Percentiles rank a stretch among this genome's conserved stretches.
These are phyloP conservation scores for Himalopsyche phryganea DNA, from an alignment of 1,140 invertebrate species.

Conservation along the genomic window DNA sequence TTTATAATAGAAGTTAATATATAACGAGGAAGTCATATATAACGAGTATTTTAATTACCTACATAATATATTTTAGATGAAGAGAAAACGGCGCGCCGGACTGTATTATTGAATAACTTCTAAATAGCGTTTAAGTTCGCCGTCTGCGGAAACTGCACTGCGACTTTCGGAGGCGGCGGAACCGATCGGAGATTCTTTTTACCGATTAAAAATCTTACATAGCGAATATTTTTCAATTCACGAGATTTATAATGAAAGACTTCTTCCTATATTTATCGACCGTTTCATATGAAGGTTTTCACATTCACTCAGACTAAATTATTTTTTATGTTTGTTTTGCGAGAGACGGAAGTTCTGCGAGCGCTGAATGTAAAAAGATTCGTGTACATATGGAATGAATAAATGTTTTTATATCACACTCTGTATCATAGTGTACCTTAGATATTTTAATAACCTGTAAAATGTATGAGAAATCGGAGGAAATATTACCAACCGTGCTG, in stretches of 20 bases:
- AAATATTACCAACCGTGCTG: conserved; percentile 33
- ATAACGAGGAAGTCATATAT: conserved; percentile 5
- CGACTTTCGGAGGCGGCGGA: background rate
- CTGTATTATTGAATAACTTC: too few relatives aligned
- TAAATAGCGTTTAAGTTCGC: background rate
- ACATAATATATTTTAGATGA: conserved; percentile 23
- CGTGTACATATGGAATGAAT: conserved; percentile 26
- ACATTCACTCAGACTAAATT: background rate
- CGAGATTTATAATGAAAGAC: conserved; percentile 14
- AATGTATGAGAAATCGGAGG: conserved; percentile 24
- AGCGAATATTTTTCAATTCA: conserved; percentile 28
- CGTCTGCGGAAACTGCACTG: too few relatives aligned
- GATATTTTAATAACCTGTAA: conserved; percentile 30
- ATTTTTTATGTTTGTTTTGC: conserved; percentile 5
- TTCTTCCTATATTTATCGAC: conserved; percentile 33
- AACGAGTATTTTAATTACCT: conserved; percentile 28
- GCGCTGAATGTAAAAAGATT: conserved; percentile 25
- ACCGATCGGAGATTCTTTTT: background rate
- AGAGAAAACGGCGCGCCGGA: background rate
- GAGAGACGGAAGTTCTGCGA: conserved; percentile 16
- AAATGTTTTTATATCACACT: conserved; percentile 33
- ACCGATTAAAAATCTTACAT: conserved; percentile 1
- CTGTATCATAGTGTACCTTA: conserved; percentile 32
- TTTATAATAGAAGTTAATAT: conserved; percentile 19
- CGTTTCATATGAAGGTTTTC: conserved; percentile 14